Conservation (phyloP, 1,140 invertebrate genomes). For the Lepidostoma basale region DNA sequence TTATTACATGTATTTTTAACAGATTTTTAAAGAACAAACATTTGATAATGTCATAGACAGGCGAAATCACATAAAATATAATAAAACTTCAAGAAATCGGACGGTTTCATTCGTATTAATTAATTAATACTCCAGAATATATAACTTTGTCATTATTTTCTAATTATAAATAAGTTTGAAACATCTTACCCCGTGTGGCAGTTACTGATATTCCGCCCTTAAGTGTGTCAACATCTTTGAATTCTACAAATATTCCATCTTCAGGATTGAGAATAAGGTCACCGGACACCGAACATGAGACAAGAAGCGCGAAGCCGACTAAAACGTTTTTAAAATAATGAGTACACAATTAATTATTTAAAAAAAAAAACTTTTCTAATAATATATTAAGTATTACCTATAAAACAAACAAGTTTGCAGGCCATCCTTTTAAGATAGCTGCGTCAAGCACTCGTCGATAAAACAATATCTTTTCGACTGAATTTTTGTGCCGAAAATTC, state of each 20-base stretch:
- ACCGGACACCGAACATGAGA: background rate
- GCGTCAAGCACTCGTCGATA: too few species aligned
- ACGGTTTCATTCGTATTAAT: background rate
- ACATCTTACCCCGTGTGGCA: slow-evolving; percentile 20
- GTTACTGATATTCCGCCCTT: slow-evolving; percentile 7
- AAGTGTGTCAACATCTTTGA: slow-evolving; percentile 19
- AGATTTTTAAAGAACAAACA: too few species aligned
- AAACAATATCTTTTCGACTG: too few species aligned
- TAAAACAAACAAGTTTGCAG: too few species aligned
- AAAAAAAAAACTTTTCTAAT: background rate
- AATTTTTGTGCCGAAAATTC: too few species aligned
- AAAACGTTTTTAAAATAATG: too few species aligned
- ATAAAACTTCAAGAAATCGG: background rate
- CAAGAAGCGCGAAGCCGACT: background rate
- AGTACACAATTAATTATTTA: too few species aligned
- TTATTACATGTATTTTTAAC: too few species aligned
- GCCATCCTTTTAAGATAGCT: too few species aligned
- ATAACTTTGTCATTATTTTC: background rate
- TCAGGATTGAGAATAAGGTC: slow-evolving; percentile 11
- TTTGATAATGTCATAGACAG: too few species aligned
- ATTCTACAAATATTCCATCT: slow-evolving; percentile 1
- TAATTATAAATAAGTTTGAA: background rate
- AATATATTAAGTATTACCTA: background rate
- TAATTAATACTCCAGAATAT: background rate
- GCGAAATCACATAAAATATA: too few species aligned